Percentiles rank a stretch among this genome's conserved stretches.
Conservation (phyloP, 2,888 invertebrate species). For the Atethmia centrago region DNA sequence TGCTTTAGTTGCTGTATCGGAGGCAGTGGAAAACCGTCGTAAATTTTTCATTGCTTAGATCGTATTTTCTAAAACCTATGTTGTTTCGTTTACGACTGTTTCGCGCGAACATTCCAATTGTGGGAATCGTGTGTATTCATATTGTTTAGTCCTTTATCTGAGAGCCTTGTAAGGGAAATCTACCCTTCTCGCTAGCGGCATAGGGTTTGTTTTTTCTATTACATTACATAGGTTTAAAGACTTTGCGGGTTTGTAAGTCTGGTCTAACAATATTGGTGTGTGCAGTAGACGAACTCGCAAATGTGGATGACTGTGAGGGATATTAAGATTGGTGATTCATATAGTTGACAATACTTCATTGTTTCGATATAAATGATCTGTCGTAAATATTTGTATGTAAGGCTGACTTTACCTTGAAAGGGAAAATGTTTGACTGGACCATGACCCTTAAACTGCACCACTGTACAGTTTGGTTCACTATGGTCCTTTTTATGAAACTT, state of each 20-base stretch:
- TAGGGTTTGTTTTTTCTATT: constrained; percentile 58
- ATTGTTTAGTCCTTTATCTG: constrained; percentile 62
- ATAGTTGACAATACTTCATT: constrained; percentile 78
- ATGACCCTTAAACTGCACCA: background rate
- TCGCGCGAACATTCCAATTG: constrained; percentile 77
- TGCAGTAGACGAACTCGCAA: constrained; percentile 81
- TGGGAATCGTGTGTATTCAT: constrained; percentile 68
- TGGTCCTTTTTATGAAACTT: background rate
- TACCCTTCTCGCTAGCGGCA: constrained; percentile 7
- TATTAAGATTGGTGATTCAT: constrained; percentile 82
- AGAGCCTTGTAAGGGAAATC: constrained; percentile 49
- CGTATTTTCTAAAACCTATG: constrained; percentile 78
- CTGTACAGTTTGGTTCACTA: background rate
- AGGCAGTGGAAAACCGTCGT: constrained; percentile 79
- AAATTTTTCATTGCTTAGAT: constrained; percentile 77
- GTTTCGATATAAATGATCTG: constrained; percentile 73
- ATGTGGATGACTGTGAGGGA: constrained; percentile 79
- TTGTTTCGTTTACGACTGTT: constrained; percentile 80
- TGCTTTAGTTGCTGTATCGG: constrained; percentile 66
- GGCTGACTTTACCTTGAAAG: constrained; percentile 15
- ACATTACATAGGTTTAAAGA: background rate
- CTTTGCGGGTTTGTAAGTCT: constrained; percentile 52
- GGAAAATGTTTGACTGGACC: background rate
- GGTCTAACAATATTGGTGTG: constrained; percentile 75
- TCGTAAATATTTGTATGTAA: constrained; percentile 58